Base-by-base conservation (phyloP, 2,113 vertebrate species). In the Nyctibius bracteatus region DNA sequence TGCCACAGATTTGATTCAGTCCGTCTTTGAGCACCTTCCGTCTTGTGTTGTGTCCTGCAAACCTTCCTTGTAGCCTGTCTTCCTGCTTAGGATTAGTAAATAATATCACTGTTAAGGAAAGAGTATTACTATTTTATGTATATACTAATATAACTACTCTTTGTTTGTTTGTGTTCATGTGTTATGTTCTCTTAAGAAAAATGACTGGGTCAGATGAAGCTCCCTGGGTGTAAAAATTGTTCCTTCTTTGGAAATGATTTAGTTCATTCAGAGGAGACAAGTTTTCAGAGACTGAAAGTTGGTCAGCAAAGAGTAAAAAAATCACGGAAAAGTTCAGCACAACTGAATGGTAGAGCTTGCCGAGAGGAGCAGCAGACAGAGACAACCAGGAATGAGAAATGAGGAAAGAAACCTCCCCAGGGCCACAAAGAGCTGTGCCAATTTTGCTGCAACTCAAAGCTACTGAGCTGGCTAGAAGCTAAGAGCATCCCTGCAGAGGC, bases 391-490 rank as follows among this genome's bases (percentile, higher is more conserved):
- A 74, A 85, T 75, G 37, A 90, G 74, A 82, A 85, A 52, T 57
- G 44, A 92, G 49, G 41, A 88, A 61, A 72, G 46, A 84, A 85
- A 67, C 35, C 39, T 90, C 70, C 81, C 31, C 35, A 88, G 78
- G 47, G 94, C 52, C 37, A 51, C 44, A 62, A 55, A 61, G 39
- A 46, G 5, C 74, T 80, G 35, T 77, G 74, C 88, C 95, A 95
- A 92, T 57, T 93, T 52, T 94, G 19, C 62, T 92, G 67, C 31
- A 88, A 15, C 86, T 77, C 14, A 27, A 75, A 90, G 52, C 90
- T 95, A 94, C 90, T 72, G 88, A 93, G 74, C 74, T 96, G 95
- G 74, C 90, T 83, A 68, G 84, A 80, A 94, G 49, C 58, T 93
- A 66, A 93, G 74, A 92, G 66, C 62, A 86, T 49, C 85, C 88